Base-by-base conservation (phyloP, 2,113 vertebrate species). In the Pavo muticus region DNA sequence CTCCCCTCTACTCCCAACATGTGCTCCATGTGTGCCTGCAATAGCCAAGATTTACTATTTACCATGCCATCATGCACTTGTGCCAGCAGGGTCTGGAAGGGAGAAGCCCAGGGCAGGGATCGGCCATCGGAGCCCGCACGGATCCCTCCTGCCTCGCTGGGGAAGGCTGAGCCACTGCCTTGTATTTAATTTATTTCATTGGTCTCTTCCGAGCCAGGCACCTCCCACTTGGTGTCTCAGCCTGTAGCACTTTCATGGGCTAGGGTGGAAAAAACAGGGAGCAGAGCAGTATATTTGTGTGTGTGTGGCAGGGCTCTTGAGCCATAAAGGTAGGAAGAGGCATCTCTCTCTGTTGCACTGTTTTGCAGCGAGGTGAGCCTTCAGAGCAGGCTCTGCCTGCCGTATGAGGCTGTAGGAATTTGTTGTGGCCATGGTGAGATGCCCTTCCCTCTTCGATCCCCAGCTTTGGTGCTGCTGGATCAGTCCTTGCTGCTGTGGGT, bases 101-200 rank as follows among this genome's bases (percentile, higher is more conserved):
- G 7, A 13, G 9, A 40, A 63, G 32, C 39, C 42, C 32, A 79
- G 82, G 86, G 65, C 84, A 30, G 11, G 24, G 11, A 17, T 30
- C 5, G 2, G 14, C 64, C 37, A 10, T 32, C 4, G 3, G 30
- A 37, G 76, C 42, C 69, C 45, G 32, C 27, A 4, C 18, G 10
- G 67, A 84, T 35, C 61, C 72, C 37, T n/a, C 18, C 56, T 57
- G 9, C 10, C 27, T n/a, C 30, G 6, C 73, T 40, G 61, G 40
- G 90, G 57, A 47, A 84, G 48, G 37, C 71, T 89, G 39, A 93
- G 84, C 52, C 76, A 87, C 68, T 59, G 87, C 54, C 95, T 97
- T 91, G 90, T 89, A 30, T 76, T 85, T 95, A 84, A 93, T 97
- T 97, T 94, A 70, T 96, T 95, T 89, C 91, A 94, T 94, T 96